Evolutionary conservation across 2,797 vertebrate species (phyloP), one percentile per base, ranked within the genome.

Genomic region (Danio choprae): DNA sequence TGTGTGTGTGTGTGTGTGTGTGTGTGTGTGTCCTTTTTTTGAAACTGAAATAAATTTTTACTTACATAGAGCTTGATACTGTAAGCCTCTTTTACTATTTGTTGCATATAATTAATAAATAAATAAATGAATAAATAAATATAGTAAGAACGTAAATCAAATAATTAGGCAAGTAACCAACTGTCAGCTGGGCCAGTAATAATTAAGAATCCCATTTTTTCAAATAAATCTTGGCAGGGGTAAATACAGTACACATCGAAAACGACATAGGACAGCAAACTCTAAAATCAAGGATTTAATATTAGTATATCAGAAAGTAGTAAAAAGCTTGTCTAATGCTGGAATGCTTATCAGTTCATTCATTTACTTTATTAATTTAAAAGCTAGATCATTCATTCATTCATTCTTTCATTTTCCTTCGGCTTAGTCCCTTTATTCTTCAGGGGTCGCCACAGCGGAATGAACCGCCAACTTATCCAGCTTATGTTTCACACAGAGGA

Each of bases 221-320:
- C 55, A 56, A 56, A 56, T 11, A 22, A 22, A 56, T 55, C 10
- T 5, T 29, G 55, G 55, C 3, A 29, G 20, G 10, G 3, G 18
- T 58, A 5, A 20, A 53, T 7, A 18, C 10, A 4, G 8, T 55
- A 20, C 4, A 41, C 6, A 2, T 5, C 40, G 36, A 51, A 38
- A 36, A 69, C 51, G 13, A 38, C 15, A 50, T 16, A 5, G 29
- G 7, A 48, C 44, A 67, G 44, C 65, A 51, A 11, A 38, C 16
- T 69, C 11, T 69, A 1, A 68, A 38, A 69, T 51, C 15, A 51
- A 51, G 16, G 48, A 69, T 69, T n/a, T 51, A 12, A 53, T 38
- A 16, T 18, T 36, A 13, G 46, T 51, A 51, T 51, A 38, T 69
- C 15, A 69, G 46, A 16, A 51, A 51, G 10, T 51, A 51, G 11